phyloP scores from a whole-genome alignment of 2,888 invertebrate genomes.

The Notodonta dromedarius region DNA sequence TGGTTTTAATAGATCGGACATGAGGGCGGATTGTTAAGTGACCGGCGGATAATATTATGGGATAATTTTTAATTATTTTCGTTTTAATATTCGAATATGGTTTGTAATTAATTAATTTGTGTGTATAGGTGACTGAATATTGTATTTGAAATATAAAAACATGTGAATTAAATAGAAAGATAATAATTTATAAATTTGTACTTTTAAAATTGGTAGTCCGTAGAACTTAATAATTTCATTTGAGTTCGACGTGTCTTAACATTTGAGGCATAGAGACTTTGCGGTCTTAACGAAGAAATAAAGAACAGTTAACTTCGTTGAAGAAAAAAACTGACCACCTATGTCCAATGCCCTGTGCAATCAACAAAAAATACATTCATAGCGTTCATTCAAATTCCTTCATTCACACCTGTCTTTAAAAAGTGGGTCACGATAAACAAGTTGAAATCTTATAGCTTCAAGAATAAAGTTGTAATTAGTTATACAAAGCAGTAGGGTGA shows the following conservation, averaged over 20 bases:
- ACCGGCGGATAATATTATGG: conserved; percentile 54
- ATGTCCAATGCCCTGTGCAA: not conserved
- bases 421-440: conserved; percentile 4
- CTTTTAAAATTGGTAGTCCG: too few species aligned
- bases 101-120: conserved; percentile 10
- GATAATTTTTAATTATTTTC: conserved; percentile 36
- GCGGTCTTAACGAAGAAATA: too few species aligned
- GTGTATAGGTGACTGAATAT: too few species aligned
- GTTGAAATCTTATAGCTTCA: conserved; percentile 10
- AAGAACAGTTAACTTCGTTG: too few species aligned
- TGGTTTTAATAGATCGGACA: conserved; percentile 65
- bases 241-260: too few species aligned
- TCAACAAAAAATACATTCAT: conserved; percentile 11
- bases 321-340: too few species aligned
- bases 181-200: too few species aligned
- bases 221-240: too few species aligned
- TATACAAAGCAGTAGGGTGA: conserved; percentile 23
- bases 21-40: conserved; percentile 66
- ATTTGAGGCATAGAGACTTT: too few species aligned
- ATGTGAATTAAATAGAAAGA: too few species aligned
- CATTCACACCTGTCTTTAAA: conserved; percentile 53
- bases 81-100: conserved; percentile 15
- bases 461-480: conserved; percentile 15
- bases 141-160: too few species aligned
- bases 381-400: conserved; percentile 42